Conservation (phyloP, 1,140 invertebrate genomes). For the Linepithema humile region DNA sequence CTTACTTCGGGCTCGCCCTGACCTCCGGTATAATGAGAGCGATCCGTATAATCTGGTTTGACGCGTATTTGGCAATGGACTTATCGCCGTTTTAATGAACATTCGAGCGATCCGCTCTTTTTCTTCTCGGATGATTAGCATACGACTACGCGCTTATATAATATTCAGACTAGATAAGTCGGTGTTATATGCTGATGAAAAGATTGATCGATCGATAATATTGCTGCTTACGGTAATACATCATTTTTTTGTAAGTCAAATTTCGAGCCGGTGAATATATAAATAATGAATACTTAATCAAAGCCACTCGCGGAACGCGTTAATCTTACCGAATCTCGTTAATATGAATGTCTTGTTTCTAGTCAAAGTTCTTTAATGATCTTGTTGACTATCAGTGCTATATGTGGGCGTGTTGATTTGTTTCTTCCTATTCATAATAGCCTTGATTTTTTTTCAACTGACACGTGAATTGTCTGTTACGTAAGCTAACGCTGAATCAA, state of each 20-base stretch:
- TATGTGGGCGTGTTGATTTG: not conserved
- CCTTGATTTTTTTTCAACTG: not conserved
- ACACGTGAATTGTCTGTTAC: not conserved
- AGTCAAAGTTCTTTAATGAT: not conserved
- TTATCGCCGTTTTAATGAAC: slow-evolving; percentile 34
- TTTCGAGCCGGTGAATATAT: not conserved
- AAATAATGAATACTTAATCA: slow-evolving; percentile 26
- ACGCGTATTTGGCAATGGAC: slow-evolving; percentile 68
- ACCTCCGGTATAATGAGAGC: slow-evolving; percentile 72
- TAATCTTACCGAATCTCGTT: not conserved
- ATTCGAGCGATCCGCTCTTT: slow-evolving; percentile 33
- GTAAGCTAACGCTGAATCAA: not conserved
- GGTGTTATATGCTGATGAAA: not conserved
- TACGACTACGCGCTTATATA: slow-evolving; percentile 48
- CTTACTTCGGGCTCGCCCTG: slow-evolving; percentile 72
- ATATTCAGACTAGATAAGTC: slow-evolving; percentile 38
- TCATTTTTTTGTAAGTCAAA: not conserved
- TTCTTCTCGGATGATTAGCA: slow-evolving; percentile 50
- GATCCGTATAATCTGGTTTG: slow-evolving; percentile 67
- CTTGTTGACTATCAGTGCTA: not conserved
- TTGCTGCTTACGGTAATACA: not conserved
- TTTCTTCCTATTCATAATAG: not conserved
- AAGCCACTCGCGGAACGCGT: not conserved
- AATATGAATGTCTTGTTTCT: not conserved
- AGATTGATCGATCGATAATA: slow-evolving; percentile 25